Conservation (phyloP, 2,888 invertebrate genomes). For the Stenoptilia bipunctidactyla region DNA sequence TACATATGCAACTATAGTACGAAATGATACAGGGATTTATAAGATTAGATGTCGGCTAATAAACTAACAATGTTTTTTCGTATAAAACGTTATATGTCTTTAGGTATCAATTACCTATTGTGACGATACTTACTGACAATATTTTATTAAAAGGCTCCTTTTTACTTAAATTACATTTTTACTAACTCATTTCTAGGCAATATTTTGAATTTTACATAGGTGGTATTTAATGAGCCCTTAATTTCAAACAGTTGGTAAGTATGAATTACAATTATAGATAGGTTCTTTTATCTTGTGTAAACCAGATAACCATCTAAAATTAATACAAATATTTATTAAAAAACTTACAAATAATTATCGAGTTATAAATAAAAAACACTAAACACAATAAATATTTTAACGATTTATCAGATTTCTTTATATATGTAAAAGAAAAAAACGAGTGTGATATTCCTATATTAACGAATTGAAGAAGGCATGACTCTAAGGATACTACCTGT, state of each 20-base stretch:
- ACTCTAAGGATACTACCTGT: neutral
- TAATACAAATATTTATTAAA: neutral
- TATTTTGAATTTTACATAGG: too few relatives aligned
- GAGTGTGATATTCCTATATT: neutral
- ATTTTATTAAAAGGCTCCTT: too few relatives aligned
- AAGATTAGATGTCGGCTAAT: neutral
- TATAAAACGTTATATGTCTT: neutral
- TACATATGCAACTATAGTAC: neutral
- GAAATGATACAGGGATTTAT: conserved; percentile 1
- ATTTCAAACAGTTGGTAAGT: too few relatives aligned
- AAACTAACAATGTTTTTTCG: neutral
- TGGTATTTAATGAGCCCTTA: too few relatives aligned
- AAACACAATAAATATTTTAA: neutral
- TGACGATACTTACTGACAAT: too few relatives aligned
- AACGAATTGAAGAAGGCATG: neutral
- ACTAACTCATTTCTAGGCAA: too few relatives aligned
- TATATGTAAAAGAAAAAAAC: neutral
- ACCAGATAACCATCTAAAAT: too few relatives aligned
- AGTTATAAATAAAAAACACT: neutral
- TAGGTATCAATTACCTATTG: neutral
- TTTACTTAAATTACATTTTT: too few relatives aligned
- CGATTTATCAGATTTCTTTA: neutral
- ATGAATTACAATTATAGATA: too few relatives aligned
- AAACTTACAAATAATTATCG: neutral
- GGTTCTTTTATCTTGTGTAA: too few relatives aligned